These are phyloP conservation scores for Oriolus oriolus DNA, from an alignment of 2,113 vertebrate genomes.

Conservation along the genomic window DNA sequence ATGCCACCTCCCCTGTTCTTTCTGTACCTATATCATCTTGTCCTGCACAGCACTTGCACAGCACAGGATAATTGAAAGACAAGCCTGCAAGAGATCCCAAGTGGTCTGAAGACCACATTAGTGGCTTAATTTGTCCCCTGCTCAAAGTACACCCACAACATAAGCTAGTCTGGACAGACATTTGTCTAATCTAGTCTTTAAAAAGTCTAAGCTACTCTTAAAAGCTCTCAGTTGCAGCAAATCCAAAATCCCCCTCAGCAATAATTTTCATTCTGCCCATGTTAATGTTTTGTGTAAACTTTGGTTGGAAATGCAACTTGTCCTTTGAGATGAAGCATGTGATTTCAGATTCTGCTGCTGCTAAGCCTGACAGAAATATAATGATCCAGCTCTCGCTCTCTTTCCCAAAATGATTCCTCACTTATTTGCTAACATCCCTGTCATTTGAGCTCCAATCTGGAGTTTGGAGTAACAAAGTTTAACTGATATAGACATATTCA, in stretches of 20 bases:
- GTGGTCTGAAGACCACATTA: background rate
- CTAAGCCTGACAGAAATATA: background rate
- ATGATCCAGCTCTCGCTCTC: background rate
- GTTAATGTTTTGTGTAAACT: background rate
- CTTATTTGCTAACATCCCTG: background rate
- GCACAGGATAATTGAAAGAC: background rate
- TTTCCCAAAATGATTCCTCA: background rate
- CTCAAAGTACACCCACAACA: background rate
- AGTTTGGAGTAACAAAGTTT: background rate
- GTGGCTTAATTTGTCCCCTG: background rate
- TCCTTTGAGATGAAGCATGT: background rate
- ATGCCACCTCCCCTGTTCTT: background rate
- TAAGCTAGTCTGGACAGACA: conserved; percentile 29
- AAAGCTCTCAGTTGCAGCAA: background rate
- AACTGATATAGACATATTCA: background rate
- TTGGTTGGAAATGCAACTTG: background rate
- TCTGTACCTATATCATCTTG: background rate
- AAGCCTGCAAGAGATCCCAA: background rate
- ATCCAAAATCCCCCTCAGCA: background rate
- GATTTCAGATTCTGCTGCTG: background rate
- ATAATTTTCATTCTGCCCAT: background rate
- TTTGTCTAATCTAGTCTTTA: conserved; percentile 55
- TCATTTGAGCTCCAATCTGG: background rate
- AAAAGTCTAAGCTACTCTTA: conserved; percentile 44
- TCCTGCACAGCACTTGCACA: background rate